These are phyloP conservation scores for Emydocephalus ijimae DNA, from an alignment of 2,113 vertebrate genomes.

Conservation along the genomic window DNA sequence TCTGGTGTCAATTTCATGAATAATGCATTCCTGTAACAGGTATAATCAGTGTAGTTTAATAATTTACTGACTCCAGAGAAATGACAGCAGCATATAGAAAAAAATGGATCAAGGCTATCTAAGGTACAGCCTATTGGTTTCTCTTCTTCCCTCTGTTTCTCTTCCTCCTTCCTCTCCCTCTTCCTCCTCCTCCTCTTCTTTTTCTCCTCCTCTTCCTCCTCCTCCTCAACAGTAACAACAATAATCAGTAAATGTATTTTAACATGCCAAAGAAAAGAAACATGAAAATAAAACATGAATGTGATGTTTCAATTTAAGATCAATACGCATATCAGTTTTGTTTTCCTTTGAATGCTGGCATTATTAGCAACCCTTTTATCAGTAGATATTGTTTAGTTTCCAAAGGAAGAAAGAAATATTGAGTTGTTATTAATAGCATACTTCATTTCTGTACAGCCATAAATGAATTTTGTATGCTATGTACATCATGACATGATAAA, in stretches of 20 bases:
- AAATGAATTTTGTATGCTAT: background rate
- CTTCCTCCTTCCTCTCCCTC: slow-evolving; percentile 15
- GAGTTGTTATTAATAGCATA: background rate
- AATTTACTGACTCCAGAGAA: slow-evolving; percentile 63
- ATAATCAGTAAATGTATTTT: background rate
- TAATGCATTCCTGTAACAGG: slow-evolving; percentile 81
- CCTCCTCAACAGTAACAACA: slow-evolving; percentile 8
- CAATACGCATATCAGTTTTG: background rate
- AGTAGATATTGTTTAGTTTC: background rate
- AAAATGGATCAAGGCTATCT: slow-evolving; percentile 31
- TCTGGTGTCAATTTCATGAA: slow-evolving; percentile 75
- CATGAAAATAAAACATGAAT: background rate
- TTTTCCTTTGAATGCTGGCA: background rate
- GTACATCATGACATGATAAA: background rate
- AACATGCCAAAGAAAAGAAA: background rate
- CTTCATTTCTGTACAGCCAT: background rate
- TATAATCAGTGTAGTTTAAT: slow-evolving; percentile 81
- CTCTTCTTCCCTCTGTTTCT: background rate
- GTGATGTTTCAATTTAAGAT: background rate
- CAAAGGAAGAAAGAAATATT: background rate
- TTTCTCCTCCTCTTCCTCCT: background rate
- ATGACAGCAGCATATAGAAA: slow-evolving; percentile 53
- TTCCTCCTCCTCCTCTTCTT: slow-evolving; percentile 5
- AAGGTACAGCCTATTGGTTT: background rate
- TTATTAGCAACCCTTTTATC: background rate